A percentile compares a stretch with the other conserved stretches of the same genome.
These are phyloP conservation scores for Nansenia antarctica DNA, from an alignment of 2,113 vertebrate species.

Conservation along the genomic window DNA sequence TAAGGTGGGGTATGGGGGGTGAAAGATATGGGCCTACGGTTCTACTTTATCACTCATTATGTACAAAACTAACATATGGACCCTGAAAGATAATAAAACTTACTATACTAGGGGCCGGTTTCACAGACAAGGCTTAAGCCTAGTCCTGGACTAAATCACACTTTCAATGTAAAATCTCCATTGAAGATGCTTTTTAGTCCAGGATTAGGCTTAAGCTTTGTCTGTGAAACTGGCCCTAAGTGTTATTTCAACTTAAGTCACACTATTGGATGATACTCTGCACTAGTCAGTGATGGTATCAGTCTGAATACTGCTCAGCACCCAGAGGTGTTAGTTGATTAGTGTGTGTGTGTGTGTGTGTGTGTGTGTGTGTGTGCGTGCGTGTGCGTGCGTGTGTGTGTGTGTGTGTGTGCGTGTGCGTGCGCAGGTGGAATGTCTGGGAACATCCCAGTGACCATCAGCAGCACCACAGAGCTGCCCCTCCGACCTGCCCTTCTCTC, in stretches of 20 bases:
- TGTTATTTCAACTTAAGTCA: background rate
- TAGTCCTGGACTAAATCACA: no score
- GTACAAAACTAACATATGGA: no score
- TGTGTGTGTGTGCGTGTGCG: background rate
- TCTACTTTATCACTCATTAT: no score
- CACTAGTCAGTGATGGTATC: background rate
- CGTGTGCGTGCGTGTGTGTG: background rate
- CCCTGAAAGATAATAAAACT: no score
- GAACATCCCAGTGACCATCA: slow-evolving; percentile 54
- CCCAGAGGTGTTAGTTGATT: background rate
- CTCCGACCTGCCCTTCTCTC: slow-evolving; percentile 32
- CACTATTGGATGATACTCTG: background rate
- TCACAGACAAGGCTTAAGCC: no score
- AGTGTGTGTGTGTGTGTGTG: slow-evolving; percentile 11
- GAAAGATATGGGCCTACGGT: no score
- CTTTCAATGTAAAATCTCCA: no score
- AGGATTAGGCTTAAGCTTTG: no score
- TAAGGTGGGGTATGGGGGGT: background rate
- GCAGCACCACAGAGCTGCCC: slow-evolving; percentile 7
- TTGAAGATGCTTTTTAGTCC: no score
- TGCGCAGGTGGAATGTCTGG: slow-evolving; percentile 52
- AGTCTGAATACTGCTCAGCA: background rate
- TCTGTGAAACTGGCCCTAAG: background rate
- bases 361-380: slow-evolving; percentile 3
- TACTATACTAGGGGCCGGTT: no score